phyloP scores from a whole-genome alignment of 2,797 vertebrate genomes.

The Bradypus variegatus region DNA sequence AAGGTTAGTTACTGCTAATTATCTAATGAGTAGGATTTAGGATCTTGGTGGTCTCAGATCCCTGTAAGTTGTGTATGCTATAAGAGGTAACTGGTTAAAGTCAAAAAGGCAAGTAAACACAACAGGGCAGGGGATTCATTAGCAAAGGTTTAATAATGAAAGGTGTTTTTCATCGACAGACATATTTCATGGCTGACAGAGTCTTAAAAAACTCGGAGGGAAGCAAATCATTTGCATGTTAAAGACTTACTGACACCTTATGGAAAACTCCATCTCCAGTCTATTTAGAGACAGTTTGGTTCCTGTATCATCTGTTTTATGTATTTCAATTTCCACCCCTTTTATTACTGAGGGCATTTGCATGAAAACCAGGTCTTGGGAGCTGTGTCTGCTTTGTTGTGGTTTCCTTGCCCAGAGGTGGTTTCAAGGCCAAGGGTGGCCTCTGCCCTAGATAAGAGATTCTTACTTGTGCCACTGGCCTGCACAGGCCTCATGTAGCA shows the following conservation, averaged over 20 bases:
- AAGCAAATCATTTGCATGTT: constrained; percentile 59
- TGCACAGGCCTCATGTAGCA: background rate
- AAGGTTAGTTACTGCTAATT: constrained; percentile 8
- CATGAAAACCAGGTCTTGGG: constrained; percentile 33
- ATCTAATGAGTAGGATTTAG: background rate
- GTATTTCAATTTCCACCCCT: constrained; percentile 55
- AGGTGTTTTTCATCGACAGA: constrained; percentile 43
- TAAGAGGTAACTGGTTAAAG: constrained; percentile 11
- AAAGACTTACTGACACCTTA: constrained; percentile 43
- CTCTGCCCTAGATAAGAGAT: background rate
- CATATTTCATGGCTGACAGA: constrained; percentile 46
- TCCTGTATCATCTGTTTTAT: constrained; percentile 53
- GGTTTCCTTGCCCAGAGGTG: background rate
- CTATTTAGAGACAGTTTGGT: constrained; percentile 46
- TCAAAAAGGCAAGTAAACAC: constrained; percentile 13
- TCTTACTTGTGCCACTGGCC: background rate
- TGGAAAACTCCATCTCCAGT: constrained; percentile 51
- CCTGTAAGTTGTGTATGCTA: background rate
- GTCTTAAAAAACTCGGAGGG: constrained; percentile 34
- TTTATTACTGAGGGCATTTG: constrained; percentile 60
- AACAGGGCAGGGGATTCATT: constrained; percentile 30
- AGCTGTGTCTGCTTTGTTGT: constrained; percentile 23
- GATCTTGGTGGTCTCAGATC: background rate
- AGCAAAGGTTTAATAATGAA: constrained; percentile 15
- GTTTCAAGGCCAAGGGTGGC: background rate